Percentiles rank a stretch among this genome's conserved stretches.
These are phyloP conservation scores for Apolygus lucorum DNA, from an alignment of 1,140 invertebrate genomes.

Conservation along the genomic window DNA sequence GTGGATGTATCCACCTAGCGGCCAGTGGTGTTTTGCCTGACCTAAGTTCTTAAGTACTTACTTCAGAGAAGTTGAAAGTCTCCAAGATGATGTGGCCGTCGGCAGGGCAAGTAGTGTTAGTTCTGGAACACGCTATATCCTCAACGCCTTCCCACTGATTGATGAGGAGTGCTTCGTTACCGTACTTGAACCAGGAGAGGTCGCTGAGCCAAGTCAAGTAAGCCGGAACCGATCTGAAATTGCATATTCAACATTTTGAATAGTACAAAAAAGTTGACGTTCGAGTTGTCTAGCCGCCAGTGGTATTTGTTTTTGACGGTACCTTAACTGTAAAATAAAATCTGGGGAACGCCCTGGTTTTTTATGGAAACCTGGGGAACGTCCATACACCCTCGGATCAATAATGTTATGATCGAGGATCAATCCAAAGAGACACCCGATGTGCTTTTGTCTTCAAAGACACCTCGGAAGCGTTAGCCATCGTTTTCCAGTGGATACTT, in stretches of 20 bases:
- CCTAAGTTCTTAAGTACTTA: conserved; percentile 37
- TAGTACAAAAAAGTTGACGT: not conserved
- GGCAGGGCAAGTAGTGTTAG: conserved; percentile 62
- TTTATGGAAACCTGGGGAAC: too few species aligned
- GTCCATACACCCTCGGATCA: too few species aligned
- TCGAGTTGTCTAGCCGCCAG: too few species aligned
- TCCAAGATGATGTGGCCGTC: conserved; percentile 69
- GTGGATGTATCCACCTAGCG: too few species aligned
- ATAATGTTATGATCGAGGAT: too few species aligned
- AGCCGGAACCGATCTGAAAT: conserved; percentile 65
- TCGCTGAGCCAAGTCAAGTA: conserved; percentile 89
- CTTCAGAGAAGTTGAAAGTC: conserved; percentile 66
- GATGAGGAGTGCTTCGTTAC: conserved; percentile 84
- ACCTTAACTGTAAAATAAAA: too few species aligned
- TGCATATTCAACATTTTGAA: not conserved
- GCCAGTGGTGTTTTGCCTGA: not conserved
- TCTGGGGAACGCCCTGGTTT: too few species aligned
- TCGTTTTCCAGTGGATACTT: too few species aligned
- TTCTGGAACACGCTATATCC: conserved; percentile 57
- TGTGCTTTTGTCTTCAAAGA: too few species aligned
- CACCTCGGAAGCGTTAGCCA: too few species aligned
- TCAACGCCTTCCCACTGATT: conserved; percentile 83
- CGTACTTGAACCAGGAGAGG: conserved; percentile 91
- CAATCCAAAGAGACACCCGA: too few species aligned
- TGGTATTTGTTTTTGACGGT: too few species aligned